These are phyloP conservation scores for Cromileptes altivelis DNA, from an alignment of 2,113 vertebrate genomes.

Conservation along the genomic window DNA sequence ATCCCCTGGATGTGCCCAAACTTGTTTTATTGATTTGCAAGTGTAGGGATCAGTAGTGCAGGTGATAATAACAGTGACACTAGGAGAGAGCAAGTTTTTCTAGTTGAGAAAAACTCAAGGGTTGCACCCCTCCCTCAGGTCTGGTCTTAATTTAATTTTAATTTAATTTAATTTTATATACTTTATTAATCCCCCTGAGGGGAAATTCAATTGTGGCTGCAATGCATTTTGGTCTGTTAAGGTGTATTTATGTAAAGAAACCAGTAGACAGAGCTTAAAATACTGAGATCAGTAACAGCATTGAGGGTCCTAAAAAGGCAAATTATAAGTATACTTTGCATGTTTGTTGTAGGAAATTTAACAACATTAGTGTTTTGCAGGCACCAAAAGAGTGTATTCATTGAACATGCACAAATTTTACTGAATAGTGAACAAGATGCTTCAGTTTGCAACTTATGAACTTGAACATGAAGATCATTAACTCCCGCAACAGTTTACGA, in stretches of 20 bases:
- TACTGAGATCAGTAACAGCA: background rate
- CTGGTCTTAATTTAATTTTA: background rate
- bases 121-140: background rate
- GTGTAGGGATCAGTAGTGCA: background rate
- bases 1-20: constrained; percentile 15
- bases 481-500: too few species aligned
- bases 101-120: background rate
- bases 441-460: too few species aligned
- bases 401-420: too few species aligned
- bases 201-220: background rate
- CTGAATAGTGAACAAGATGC: too few species aligned
- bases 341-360: background rate
- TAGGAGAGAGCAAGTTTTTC: constrained; percentile 26
- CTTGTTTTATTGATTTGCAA: constrained; percentile 19
- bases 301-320: too few species aligned
- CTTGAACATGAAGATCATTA: too few species aligned
- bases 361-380: too few species aligned
- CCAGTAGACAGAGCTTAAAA: background rate
- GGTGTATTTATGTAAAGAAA: background rate
- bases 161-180: too few species aligned
- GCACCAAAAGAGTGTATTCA: too few species aligned
- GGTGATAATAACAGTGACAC: background rate
- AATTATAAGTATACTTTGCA: too few species aligned
- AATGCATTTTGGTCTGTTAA: background rate
- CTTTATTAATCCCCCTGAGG: too few species aligned